Base-by-base conservation (phyloP, 35 echinoderm and acorn worm species). In the Apostichopus japonicus region DNA sequence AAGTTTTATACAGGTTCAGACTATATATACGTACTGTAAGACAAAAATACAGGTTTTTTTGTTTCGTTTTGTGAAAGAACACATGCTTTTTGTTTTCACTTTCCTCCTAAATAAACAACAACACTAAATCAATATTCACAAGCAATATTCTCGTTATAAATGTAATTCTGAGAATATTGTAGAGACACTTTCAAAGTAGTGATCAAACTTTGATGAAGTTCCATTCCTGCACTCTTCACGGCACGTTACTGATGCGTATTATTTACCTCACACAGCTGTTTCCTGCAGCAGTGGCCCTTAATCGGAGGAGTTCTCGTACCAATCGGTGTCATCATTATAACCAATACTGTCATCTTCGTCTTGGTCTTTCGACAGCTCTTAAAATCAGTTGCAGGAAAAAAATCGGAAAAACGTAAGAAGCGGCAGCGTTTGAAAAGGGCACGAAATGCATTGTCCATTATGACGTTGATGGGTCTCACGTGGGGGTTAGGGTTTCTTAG, bases 361-460 rank as follows among this genome's bases (percentile, higher is more conserved):
- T 67, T 67, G 63, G 63, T 67, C 63, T 15, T 67, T 67, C 63
- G 63, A 67, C 63, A 67, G 19, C 63, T 67, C 19, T 67, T 67
- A 67, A 67, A 67, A 67, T 67, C 63, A 15, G 19, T 67, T 0
- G 63, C 63, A 11, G 63, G 11, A 19, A 67, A 67, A 10, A 67
- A 67, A 19, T 11, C 19, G 11, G 63, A 67, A 15, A 67, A 67
- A 67, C 63, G 63, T 19, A 67, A 67, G n/a, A 87, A 87, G 27
- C 58, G 56, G 5, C 86, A 87, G 57, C 58, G 65, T 56, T 71
- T 87, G 56, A 71, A 65, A 57, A 87, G 86, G 51, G 86, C 86
- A 9, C 86, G 86, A 87, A 87, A 87, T 71, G 86, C 86, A 25
- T 5, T 87, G 56, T 87, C 86, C n/a, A 87, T 87, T 15, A 87